phyloP scores from a whole-genome alignment of 2,797 vertebrate genomes.

The Crypturellus tataupa region DNA sequence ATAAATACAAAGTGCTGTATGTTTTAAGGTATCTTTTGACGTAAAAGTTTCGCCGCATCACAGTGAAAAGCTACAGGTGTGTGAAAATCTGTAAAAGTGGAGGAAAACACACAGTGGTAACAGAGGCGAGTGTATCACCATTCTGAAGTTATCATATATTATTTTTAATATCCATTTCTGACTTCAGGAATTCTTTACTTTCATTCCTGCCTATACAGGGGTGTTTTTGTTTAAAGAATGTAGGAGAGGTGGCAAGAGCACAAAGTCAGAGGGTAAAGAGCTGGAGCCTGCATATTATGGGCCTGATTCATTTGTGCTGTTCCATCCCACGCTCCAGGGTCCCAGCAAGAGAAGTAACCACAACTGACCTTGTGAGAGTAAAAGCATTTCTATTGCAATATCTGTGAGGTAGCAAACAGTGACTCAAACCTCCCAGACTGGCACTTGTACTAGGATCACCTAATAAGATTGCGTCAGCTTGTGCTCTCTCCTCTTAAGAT shows the following conservation, averaged over 20 bases:
- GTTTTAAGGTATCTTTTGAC: slow-evolving; percentile 1
- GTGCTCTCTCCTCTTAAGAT: neutral
- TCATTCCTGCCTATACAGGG: neutral
- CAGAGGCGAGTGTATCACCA: neutral
- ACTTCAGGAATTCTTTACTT: neutral
- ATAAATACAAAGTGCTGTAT: slow-evolving; percentile 30
- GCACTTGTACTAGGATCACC: neutral
- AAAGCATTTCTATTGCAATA: slow-evolving; percentile 31
- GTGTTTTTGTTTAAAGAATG: neutral
- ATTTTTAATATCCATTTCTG: neutral
- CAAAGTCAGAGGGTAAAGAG: slow-evolving; percentile 11
- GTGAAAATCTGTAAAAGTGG: neutral
- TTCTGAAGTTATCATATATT: neutral
- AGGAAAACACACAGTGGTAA: neutral
- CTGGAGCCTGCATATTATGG: slow-evolving; percentile 41
- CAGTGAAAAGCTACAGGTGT: neutral
- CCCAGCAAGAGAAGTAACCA: slow-evolving; percentile 25
- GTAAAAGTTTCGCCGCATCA: neutral
- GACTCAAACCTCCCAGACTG: slow-evolving; percentile 22
- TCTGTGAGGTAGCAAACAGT: slow-evolving; percentile 15
- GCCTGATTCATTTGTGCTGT: slow-evolving; percentile 44
- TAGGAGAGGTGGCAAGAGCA: neutral
- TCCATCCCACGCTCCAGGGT: slow-evolving; percentile 52
- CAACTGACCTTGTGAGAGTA: slow-evolving; percentile 33
- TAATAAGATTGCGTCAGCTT: neutral